A percentile compares a stretch with the other conserved stretches of the same genome.
Conservation (phyloP, 2,113 vertebrate genomes). For the Gopherus evgoodei region DNA sequence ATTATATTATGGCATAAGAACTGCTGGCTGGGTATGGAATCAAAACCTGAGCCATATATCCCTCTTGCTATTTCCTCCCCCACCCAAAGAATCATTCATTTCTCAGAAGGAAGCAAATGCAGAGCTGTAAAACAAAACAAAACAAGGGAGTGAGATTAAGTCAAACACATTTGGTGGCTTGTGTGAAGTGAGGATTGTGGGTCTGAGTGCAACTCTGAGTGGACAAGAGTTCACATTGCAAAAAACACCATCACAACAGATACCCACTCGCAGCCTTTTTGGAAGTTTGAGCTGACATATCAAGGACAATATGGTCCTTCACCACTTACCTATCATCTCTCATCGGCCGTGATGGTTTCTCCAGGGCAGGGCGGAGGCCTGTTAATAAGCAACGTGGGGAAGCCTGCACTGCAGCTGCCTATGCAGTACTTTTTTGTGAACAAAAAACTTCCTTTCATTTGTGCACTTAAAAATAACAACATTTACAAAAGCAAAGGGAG, state of each 20-base stretch:
- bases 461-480: not conserved
- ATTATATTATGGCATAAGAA: rapidly evolving
- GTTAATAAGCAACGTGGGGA: not conserved
- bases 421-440: rapidly evolving
- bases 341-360: not conserved
- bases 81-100: not conserved
- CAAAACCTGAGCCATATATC: not conserved
- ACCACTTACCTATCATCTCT: not conserved
- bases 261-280: not conserved
- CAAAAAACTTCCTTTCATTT: not conserved
- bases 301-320: not conserved
- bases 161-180: rapidly evolving
- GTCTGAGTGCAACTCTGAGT: not conserved
- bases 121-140: not conserved
- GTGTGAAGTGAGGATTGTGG: not conserved
- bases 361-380: not conserved
- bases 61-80: not conserved
- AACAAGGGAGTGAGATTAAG: not conserved
- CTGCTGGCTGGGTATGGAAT: not conserved
- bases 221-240: not conserved
- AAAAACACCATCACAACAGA: not conserved
- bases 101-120: not conserved
- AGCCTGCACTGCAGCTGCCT: slow-evolving; percentile 47
- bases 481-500: not conserved
- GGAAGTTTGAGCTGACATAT: not conserved